Conservation (phyloP, 2,113 vertebrate genomes). For the Xiphophorus maculatus region DNA sequence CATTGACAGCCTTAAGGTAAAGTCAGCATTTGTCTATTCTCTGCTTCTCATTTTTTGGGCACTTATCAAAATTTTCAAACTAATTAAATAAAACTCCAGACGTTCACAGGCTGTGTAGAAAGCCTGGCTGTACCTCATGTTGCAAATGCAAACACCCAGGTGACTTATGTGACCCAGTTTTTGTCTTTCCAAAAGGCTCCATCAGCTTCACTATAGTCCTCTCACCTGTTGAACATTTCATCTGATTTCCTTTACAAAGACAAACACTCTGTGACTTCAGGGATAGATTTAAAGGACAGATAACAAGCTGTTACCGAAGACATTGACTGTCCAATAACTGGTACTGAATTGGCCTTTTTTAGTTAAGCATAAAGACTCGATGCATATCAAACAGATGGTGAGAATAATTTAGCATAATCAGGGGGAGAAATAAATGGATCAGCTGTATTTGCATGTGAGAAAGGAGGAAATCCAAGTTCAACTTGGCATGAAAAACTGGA, state of each 20-base stretch:
- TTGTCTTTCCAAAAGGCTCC: conserved; percentile 4
- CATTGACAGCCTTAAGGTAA: too few relatives aligned
- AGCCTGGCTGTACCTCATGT: too few relatives aligned
- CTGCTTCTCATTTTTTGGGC: too few relatives aligned
- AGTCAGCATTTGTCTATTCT: too few relatives aligned
- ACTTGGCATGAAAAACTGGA: conserved; percentile 20
- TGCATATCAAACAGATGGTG: conserved; percentile 52
- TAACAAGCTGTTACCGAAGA: background rate
- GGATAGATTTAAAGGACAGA: background rate
- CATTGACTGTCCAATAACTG: background rate
- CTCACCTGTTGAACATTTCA: conserved; percentile 6
- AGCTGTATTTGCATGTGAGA: conserved; percentile 29
- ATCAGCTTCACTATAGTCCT: background rate
- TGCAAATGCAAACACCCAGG: background rate
- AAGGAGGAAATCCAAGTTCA: conserved; percentile 22
- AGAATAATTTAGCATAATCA: conserved; percentile 63
- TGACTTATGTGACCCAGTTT: background rate
- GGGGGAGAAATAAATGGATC: conserved; percentile 7
- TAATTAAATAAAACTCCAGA: too few relatives aligned
- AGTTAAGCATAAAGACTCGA: conserved; percentile 4
- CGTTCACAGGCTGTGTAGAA: too few relatives aligned
- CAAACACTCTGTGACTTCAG: background rate
- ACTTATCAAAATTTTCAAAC: too few relatives aligned
- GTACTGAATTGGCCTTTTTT: conserved; percentile 17
- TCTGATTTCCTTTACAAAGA: background rate